Base-by-base conservation (phyloP, 2,797 vertebrate genomes). In the Distichodus sexfasciatus region DNA sequence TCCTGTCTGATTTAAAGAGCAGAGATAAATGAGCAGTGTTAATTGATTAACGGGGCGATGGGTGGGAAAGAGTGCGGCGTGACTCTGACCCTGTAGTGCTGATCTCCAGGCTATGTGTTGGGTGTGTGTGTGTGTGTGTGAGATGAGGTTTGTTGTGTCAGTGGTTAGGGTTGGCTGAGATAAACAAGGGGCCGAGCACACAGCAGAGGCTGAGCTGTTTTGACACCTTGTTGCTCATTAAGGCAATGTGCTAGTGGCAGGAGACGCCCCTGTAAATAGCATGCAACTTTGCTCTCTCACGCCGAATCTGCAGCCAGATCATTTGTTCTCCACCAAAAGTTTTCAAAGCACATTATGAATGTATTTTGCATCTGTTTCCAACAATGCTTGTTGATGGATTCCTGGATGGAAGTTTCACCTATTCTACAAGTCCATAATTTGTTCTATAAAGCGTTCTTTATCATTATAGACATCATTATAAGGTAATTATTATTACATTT, bases 151-250 rank as follows among this genome's bases (percentile, higher is more conserved):
- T 55, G 66, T 63, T 66, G 64, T 71, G 68, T 60, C 66, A 57
- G 53, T 62, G 53, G 68, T 71, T 50, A 58, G 64, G 55, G 70
- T 62, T 67, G 50, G 43, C 14, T 6, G 48, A 72, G 64, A 67
- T 73, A 76, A 79, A 65, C 70, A 69, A 69, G 70, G 29, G 36
- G 66, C 72, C n/a, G 63, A 73, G 58, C 71, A 74, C 58, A 50
- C 35, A 48, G 26, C 51, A 64, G 77, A 47, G 43, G 71, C 53
- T 67, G 44, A 74, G 57, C 35, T 76, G 74, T 79, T 79, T 74
- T 76, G 77, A 74, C 77, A 79, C 71, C 71, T 76, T 76, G 66
- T 71, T 76, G 71, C 75, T 79, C 74, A 79, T 79, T 79, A 79
- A 74, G 58, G 60, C 74, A 74, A 76, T 76, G 74, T 76, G 71